A percentile compares a stretch with the other conserved stretches of the same genome.
phyloP scores from a whole-genome alignment of 2,797 vertebrate species.

The Manis crassicaudata region DNA sequence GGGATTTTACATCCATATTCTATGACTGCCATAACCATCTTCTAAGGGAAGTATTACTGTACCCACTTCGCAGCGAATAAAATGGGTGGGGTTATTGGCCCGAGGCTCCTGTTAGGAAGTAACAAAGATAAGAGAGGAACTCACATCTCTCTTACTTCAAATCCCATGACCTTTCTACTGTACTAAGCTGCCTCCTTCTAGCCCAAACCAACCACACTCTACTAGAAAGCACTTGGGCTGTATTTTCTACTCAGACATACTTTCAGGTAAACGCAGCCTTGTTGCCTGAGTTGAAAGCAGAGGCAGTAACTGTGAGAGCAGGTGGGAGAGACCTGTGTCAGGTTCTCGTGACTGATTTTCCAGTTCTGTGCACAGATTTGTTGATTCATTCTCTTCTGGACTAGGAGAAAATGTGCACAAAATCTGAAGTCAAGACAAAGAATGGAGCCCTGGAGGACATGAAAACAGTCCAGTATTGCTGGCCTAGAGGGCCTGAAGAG shows the following conservation, averaged over 20 bases:
- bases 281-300: not conserved
- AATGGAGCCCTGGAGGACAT: not conserved
- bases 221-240: not conserved
- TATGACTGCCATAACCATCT: not conserved
- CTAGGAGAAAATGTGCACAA: not conserved
- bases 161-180: not conserved
- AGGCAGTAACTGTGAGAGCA: not conserved
- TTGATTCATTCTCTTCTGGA: not conserved
- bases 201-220: not conserved
- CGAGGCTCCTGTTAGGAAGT: not conserved
- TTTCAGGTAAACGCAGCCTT: not conserved
- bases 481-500: not conserved
- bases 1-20: not conserved
- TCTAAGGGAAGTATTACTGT: not conserved
- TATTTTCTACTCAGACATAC: not conserved
- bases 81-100: not conserved
- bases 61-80: not conserved
- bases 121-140: not conserved
- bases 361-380: not conserved
- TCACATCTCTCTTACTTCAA: not conserved
- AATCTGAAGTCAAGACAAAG: not conserved
- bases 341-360: not conserved
- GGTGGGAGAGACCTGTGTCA: not conserved
- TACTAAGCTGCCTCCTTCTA: not conserved
- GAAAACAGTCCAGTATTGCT: not conserved